phyloP scores from a whole-genome alignment of 2,888 invertebrate genomes.

The Nycteola revayana region DNA sequence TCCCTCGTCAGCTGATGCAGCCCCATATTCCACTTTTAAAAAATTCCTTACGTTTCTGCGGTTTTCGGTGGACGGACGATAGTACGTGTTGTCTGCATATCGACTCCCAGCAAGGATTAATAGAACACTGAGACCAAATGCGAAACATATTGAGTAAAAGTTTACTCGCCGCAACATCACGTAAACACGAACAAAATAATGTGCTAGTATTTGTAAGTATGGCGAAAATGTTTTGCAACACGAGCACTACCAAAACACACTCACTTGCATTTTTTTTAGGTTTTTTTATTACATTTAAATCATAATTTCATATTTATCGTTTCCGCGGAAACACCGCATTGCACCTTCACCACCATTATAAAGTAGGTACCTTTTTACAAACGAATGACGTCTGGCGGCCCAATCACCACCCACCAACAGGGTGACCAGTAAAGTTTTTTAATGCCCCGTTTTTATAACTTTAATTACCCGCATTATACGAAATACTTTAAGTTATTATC shows the following conservation, averaged over 20 bases:
- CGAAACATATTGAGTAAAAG: slow-evolving; percentile 78
- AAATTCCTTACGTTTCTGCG: slow-evolving; percentile 73
- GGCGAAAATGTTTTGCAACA: slow-evolving; percentile 45
- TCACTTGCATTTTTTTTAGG: slow-evolving; percentile 62
- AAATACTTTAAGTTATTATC: too few relatives aligned
- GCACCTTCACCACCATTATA: slow-evolving; percentile 74
- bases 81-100: slow-evolving; percentile 77
- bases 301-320: slow-evolving; percentile 67
- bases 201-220: slow-evolving; percentile 38
- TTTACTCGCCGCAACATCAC: slow-evolving; percentile 78
- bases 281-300: slow-evolving; percentile 57
- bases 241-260: slow-evolving; percentile 58
- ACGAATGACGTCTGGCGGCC: slow-evolving; percentile 32
- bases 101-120: slow-evolving; percentile 79
- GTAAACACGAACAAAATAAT: slow-evolving; percentile 49
- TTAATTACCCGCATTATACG: too few relatives aligned
- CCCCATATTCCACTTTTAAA: slow-evolving; percentile 83
- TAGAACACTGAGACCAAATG: slow-evolving; percentile 76
- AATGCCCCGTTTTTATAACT: too few relatives aligned
- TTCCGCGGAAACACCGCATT: slow-evolving; percentile 80
- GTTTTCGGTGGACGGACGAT: slow-evolving; percentile 69
- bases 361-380: slow-evolving; percentile 6
- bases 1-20: slow-evolving; percentile 26
- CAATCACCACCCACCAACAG: too few relatives aligned
- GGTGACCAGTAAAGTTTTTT: too few relatives aligned